These are phyloP conservation scores for Eumaeus atala DNA, from an alignment of 1,140 invertebrate species.

Conservation along the genomic window DNA sequence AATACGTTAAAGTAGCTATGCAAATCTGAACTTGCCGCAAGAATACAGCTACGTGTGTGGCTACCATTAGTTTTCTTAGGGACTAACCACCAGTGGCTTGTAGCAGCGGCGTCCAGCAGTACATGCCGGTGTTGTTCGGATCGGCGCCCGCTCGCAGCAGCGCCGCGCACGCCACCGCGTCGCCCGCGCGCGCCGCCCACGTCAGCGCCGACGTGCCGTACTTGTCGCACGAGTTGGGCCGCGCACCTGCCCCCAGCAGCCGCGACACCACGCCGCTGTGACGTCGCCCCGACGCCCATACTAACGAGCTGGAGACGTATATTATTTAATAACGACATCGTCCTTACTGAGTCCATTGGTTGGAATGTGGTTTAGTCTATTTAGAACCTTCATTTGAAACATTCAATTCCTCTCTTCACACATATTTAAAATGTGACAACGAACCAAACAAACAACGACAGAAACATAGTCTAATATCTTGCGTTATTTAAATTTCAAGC, in stretches of 20 bases:
- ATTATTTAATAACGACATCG: too few relatives aligned
- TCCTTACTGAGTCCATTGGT: too few relatives aligned
- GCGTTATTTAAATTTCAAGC: too few relatives aligned
- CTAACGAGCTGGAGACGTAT: slow-evolving; percentile 77
- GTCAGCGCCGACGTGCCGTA: slow-evolving; percentile 97
- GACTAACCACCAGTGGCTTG: slow-evolving; percentile 86
- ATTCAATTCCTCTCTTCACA: too few relatives aligned
- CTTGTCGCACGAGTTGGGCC: slow-evolving; percentile 94
- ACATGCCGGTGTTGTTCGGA: slow-evolving; percentile 80
- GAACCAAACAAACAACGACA: too few relatives aligned
- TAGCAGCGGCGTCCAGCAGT: slow-evolving; percentile 95
- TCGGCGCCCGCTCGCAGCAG: slow-evolving; percentile 85
- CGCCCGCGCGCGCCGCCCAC: slow-evolving; percentile 95
- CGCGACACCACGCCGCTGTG: slow-evolving; percentile 88
- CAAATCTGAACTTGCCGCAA: not conserved
- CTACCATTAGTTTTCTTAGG: not conserved
- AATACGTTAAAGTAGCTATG: too few relatives aligned
- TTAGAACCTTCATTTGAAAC: too few relatives aligned
- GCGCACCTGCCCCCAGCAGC: slow-evolving; percentile 89
- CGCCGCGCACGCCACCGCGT: slow-evolving; percentile 87
- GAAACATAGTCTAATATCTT: too few relatives aligned
- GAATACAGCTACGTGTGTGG: not conserved
- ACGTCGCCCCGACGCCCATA: slow-evolving; percentile 95
- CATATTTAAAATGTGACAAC: too few relatives aligned
- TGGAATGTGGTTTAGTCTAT: too few relatives aligned